Evolutionary conservation across 2,888 invertebrate species (phyloP), one percentile per base, ranked within the genome.

Genomic region (Cryptocephalus moraei): DNA sequence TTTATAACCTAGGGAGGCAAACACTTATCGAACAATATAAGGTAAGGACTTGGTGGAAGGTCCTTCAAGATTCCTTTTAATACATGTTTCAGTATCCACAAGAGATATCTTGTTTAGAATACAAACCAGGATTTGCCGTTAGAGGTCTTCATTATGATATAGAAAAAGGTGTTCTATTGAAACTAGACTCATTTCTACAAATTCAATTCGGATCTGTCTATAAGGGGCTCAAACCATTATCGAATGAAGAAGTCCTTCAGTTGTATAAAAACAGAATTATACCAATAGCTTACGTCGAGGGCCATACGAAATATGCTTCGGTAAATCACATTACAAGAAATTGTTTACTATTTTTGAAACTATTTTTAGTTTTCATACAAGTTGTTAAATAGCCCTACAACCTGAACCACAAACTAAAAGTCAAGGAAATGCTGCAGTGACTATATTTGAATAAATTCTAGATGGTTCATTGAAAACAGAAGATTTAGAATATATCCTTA

Each of bases 141-240:
- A 79, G 97, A 52, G 97, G 97, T 33, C 78, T 99, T n/a, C 97
- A 97, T 72, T 97, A 94, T 75, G 97, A 99, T 67, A 90, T 95
- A 63, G 87, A 91, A 70, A 92, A 93, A 72, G 94, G 96, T 3
- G 73, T 95, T 10, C 75, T 97, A 22, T 75, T 97, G 59, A 97
- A 97, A 70, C 76, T 97, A 59, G 96, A 97, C 72, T 91, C 93
- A 1, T 97, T 95, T 70, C 79, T 95, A 56, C 93, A 96, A 80
- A 93, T 97, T 56, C 96, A 97, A 70, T 80, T 92, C 66, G 96
- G 93, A 41, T 86, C 93, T 1, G 94, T 95, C 1, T 95, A 92
- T 69, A 75, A 88, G 58, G 95, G 95, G 2, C 70, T 90, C 11
- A 85, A 85, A 40, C 84, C 84, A 13, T 78, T 96, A 1, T 76